phyloP scores from a whole-genome alignment of 2,797 vertebrate genomes.

The Manis pentadactyla region DNA sequence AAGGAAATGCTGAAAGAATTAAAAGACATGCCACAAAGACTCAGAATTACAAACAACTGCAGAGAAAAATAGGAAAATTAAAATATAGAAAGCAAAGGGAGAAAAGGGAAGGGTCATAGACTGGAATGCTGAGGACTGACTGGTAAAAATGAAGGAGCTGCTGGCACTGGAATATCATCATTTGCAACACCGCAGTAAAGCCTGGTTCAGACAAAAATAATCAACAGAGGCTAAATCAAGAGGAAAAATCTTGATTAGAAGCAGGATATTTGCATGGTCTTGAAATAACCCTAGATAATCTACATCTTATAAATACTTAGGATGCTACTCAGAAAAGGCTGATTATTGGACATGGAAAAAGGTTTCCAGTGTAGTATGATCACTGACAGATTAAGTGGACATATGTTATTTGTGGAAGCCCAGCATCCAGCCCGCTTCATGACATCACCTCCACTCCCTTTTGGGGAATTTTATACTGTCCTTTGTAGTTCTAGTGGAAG shows the following conservation, averaged over 20 bases:
- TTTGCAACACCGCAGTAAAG: not conserved
- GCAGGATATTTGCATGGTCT: accelerated
- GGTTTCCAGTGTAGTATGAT: not conserved
- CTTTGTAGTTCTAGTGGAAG: not conserved
- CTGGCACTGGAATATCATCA: too few species aligned
- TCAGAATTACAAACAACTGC: not conserved
- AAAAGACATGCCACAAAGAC: not conserved
- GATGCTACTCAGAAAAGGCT: not conserved
- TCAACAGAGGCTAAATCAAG: not conserved
- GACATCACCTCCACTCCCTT: not conserved
- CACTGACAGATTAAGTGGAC: not conserved
- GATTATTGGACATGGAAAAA: not conserved
- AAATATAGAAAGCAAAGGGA: not conserved
- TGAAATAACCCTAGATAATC: not conserved
- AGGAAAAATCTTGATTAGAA: not conserved
- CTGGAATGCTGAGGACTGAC: not conserved
- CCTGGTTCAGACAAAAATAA: not conserved
- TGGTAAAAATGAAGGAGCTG: too few species aligned
- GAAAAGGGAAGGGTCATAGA: not conserved
- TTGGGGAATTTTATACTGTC: not conserved
- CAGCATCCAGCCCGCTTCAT: not conserved
- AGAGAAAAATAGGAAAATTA: not conserved
- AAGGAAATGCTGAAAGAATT: not conserved
- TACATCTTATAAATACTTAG: not conserved
- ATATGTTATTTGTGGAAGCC: not conserved